phyloP scores from a whole-genome alignment of 1,140 invertebrate species.

The Ceratina australensis region DNA sequence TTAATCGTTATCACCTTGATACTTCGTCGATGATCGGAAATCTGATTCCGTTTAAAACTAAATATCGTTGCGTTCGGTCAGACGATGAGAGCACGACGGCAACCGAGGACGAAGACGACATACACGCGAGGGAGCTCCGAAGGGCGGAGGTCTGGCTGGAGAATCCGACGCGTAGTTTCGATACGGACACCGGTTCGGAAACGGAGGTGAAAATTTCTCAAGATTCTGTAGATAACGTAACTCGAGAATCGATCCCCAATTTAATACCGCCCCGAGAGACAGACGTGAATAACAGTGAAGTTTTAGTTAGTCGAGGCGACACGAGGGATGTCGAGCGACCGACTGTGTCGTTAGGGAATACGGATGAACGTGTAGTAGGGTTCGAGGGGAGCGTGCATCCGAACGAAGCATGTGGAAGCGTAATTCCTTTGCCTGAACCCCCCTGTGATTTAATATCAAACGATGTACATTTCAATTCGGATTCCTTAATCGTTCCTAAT shows the following conservation, averaged over 20 bases:
- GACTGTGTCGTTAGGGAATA: slow-evolving; percentile 15
- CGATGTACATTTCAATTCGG: not conserved
- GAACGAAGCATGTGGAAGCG: slow-evolving; percentile 38
- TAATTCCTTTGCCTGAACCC: slow-evolving; percentile 36
- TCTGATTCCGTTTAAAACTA: too few species aligned
- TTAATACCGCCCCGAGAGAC: slow-evolving; percentile 21
- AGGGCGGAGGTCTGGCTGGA: slow-evolving; percentile 85
- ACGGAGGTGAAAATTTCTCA: slow-evolving; percentile 84
- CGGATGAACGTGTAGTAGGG: slow-evolving; percentile 13
- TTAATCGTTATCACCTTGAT: slow-evolving; percentile 23
- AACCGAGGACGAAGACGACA: slow-evolving; percentile 87
- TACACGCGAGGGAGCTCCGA: slow-evolving; percentile 83
- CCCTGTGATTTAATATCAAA: not conserved
- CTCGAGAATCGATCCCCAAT: slow-evolving; percentile 44
- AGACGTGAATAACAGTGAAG: slow-evolving; percentile 31
- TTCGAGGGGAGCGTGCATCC: not conserved
- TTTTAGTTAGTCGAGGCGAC: slow-evolving; percentile 7
- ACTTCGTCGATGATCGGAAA: too few species aligned
- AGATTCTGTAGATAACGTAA: slow-evolving; percentile 61
- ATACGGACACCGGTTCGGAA: slow-evolving; percentile 86
- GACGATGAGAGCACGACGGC: slow-evolving; percentile 86
- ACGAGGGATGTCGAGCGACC: not conserved
- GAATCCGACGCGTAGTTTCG: slow-evolving; percentile 81
- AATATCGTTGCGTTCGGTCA: slow-evolving; percentile 50
- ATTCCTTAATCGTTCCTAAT: slow-evolving; percentile 1